Percentiles rank a stretch among this genome's conserved stretches.
Evolutionary conservation across 2,113 vertebrate species (phyloP).

Genomic region (Callipepla californica): DNA sequence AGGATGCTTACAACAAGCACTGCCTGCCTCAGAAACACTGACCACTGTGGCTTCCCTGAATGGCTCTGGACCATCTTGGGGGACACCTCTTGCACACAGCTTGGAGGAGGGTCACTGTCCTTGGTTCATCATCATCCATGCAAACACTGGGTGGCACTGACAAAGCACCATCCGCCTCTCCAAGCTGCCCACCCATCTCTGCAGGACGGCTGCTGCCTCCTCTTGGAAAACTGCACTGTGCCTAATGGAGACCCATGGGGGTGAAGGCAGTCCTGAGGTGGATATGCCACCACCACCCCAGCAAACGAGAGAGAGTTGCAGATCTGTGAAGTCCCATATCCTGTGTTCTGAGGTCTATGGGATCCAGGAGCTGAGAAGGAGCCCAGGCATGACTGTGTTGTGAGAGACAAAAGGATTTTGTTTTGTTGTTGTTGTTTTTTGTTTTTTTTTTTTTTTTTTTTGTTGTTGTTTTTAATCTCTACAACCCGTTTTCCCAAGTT

Average conservation of each 20-base stretch:
- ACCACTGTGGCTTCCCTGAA: not conserved
- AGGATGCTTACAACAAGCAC: not conserved
- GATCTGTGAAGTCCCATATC: not conserved
- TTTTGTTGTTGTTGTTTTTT: too few species aligned
- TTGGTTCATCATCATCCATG: not conserved
- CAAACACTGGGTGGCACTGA: not conserved
- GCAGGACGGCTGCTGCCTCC: not conserved
- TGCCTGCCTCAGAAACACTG: not conserved
- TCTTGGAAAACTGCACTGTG: not conserved
- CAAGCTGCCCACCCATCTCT: not conserved
- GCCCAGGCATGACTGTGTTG: not conserved
- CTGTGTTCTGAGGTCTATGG: not conserved
- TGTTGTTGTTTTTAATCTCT: not conserved
- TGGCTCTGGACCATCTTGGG: not conserved
- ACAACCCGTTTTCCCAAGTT: not conserved
- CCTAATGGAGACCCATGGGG: not conserved
- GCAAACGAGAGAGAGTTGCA: not conserved
- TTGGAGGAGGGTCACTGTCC: not conserved
- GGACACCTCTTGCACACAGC: not conserved
- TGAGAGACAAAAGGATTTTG: not conserved
- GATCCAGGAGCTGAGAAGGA: not conserved
- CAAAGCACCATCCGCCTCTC: not conserved
- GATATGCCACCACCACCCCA: fast-evolving
- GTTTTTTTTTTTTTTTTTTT: too few species aligned
- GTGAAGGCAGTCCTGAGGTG: not conserved